These are phyloP conservation scores for Meandrina meandrites DNA, from an alignment of 92 coral and sea anemone species.

Conservation along the genomic window DNA sequence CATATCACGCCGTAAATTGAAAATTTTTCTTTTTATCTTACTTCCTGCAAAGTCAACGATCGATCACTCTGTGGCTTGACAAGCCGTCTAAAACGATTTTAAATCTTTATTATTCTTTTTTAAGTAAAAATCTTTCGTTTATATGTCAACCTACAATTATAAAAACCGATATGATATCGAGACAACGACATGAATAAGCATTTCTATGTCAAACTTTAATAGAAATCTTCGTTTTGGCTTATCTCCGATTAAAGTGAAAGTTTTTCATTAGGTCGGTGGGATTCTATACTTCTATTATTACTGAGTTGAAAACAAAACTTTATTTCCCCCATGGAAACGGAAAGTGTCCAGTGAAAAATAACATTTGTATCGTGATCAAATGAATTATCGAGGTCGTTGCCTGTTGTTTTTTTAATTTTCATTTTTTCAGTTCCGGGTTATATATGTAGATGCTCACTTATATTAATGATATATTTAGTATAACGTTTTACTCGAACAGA, in stretches of 20 bases:
- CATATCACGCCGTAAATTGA: neutral
- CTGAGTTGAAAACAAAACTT: neutral
- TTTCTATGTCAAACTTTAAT: neutral
- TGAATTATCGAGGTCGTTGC: neutral
- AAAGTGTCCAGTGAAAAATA: neutral
- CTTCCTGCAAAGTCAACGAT: neutral
- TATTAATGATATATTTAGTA: neutral
- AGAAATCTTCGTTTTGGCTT: neutral
- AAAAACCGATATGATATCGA: neutral
- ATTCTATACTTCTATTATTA: neutral
- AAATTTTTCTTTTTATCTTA: neutral
- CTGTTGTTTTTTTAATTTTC: neutral
- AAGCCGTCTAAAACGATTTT: neutral
- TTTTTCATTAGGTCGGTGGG: conserved; percentile 5
- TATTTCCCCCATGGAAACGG: neutral
- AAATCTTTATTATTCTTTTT: neutral
- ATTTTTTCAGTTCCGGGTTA: neutral
- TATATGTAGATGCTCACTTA: neutral
- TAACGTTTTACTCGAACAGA: neutral
- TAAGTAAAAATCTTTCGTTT: neutral
- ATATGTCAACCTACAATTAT: neutral
- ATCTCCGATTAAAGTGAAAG: neutral
- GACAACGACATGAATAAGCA: neutral
- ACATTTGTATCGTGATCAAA: neutral
- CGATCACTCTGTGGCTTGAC: neutral